Conservation (phyloP, 2,797 vertebrate genomes). For the Eleutherodactylus coqui region DNA sequence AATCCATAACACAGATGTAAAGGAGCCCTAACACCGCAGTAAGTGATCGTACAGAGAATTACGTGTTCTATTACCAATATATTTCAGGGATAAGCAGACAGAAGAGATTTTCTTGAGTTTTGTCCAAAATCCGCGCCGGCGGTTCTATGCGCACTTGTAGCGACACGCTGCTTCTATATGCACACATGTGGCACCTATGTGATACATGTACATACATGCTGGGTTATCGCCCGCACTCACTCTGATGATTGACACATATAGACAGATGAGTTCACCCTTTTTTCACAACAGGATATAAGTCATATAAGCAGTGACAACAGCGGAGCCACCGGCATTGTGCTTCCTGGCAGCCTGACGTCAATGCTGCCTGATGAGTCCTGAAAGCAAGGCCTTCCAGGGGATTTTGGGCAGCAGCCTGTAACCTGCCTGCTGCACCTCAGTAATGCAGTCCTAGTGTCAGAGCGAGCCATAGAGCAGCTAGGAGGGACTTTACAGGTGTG, state of each 20-base stretch:
- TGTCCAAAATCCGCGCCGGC: neutral
- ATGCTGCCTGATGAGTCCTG: conserved; percentile 71
- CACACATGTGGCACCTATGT: neutral
- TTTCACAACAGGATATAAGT: conserved; percentile 70
- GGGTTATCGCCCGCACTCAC: neutral
- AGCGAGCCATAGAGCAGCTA: neutral
- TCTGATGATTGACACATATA: conserved; percentile 58
- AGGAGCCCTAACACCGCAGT: too few relatives aligned
- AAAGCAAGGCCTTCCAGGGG: conserved; percentile 70
- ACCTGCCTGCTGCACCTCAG: conserved; percentile 39
- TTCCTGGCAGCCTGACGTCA: conserved; percentile 78
- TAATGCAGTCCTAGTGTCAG: neutral
- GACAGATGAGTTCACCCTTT: conserved; percentile 59
- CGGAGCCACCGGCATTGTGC: conserved; percentile 64
- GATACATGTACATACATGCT: neutral
- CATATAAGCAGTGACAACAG: conserved; percentile 66
- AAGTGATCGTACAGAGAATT: too few relatives aligned
- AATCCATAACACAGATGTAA: too few relatives aligned
- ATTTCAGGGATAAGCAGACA: neutral
- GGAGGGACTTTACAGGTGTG: neutral
- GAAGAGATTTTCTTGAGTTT: neutral
- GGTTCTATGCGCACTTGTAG: neutral
- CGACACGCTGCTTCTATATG: neutral
- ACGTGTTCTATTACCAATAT: too few relatives aligned
- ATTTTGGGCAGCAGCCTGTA: conserved; percentile 69